Conservation (phyloP, 2,888 invertebrate species). For the Agrotis puta region DNA sequence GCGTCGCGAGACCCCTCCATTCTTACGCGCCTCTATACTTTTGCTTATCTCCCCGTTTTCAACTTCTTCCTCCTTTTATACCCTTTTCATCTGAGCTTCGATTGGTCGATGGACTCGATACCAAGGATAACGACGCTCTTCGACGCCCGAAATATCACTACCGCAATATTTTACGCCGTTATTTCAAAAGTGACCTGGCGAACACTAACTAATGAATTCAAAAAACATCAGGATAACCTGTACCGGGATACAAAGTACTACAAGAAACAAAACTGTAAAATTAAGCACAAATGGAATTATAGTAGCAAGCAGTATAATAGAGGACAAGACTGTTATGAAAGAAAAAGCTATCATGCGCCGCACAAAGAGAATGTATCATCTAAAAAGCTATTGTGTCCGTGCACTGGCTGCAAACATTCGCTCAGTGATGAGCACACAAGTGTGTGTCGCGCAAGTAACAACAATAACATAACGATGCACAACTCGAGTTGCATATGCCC, state of each 20-base stretch:
- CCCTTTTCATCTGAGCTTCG: conserved; percentile 97
- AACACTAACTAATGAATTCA: conserved; percentile 82
- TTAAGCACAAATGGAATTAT: conserved; percentile 86
- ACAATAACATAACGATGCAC: conserved; percentile 92
- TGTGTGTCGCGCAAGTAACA: conserved; percentile 93
- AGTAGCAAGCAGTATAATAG: conserved; percentile 84
- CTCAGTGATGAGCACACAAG: conserved; percentile 93
- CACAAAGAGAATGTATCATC: conserved; percentile 83
- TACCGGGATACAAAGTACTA: conserved; percentile 82
- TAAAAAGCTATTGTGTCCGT: conserved; percentile 88
- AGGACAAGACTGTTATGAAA: conserved; percentile 84
- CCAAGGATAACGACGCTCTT: conserved; percentile 95
- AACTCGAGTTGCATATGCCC: conserved; percentile 88
- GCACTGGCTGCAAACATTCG: conserved; percentile 93
- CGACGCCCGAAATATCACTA: conserved; percentile 95
- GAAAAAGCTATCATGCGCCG: conserved; percentile 82
- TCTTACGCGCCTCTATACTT: conserved; percentile 96
- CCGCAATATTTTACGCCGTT: conserved; percentile 94
- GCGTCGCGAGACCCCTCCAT: conserved; percentile 96
- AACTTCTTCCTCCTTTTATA: conserved; percentile 97
- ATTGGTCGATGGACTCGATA: conserved; percentile 99
- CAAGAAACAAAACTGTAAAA: conserved; percentile 85
- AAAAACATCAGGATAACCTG: conserved; percentile 79
- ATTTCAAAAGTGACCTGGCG: conserved; percentile 85
- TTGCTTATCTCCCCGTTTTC: conserved; percentile 97